Conservation (phyloP, 2,113 vertebrate species). For the Ahaetulla prasina region DNA sequence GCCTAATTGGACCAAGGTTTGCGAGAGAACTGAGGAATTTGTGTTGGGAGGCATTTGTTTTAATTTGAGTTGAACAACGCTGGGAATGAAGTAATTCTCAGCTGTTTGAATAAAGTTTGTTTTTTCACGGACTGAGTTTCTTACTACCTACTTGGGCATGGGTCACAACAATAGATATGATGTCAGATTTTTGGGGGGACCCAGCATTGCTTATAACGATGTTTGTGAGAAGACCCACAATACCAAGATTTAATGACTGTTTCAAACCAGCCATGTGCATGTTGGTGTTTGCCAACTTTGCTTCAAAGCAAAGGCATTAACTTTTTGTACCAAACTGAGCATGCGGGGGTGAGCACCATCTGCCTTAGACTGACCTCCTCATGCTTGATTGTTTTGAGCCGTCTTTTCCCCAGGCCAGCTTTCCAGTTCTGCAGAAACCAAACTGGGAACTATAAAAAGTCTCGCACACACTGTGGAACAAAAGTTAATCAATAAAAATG, state of each 20-base stretch:
- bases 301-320: neutral
- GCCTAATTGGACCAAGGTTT: too few relatives aligned
- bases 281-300: neutral
- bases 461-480: neutral
- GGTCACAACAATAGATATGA: too few relatives aligned
- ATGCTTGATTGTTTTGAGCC: neutral
- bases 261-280: neutral
- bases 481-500: constrained; percentile 9
- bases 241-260: neutral
- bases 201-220: neutral
- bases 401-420: neutral
- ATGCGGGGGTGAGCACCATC: neutral
- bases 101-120: too few relatives aligned
- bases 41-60: too few relatives aligned
- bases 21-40: too few relatives aligned
- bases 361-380: neutral
- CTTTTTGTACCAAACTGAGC: neutral
- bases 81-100: too few relatives aligned
- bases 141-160: too few relatives aligned
- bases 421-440: neutral
- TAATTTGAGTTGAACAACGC: too few relatives aligned
- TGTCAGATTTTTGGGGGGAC: neutral
- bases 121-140: too few relatives aligned
- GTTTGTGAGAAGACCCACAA: neutral
- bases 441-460: neutral